Base-by-base conservation (phyloP, 2,797 vertebrate species). In the Emydoidea blandingii region DNA sequence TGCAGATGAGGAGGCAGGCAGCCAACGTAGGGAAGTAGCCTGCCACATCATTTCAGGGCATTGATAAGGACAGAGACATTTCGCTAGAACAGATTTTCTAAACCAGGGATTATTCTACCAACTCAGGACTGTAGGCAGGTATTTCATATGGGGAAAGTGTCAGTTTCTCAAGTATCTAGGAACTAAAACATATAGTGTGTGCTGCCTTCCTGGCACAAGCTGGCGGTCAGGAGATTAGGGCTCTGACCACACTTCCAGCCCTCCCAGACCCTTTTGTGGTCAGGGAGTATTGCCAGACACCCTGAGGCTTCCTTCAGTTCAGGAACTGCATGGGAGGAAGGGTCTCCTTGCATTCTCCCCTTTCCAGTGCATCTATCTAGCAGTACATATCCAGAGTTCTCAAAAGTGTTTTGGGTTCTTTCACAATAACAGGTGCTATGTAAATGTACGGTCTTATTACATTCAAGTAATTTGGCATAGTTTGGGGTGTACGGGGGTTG, bases 251-350 rank as follows among this genome's bases (percentile, higher is more conserved):
- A 79, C 49, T 86, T 89, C 49, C 76, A 92, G 85, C 47, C 79
- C 41, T 34, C 79, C 47, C 65, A 85, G 18, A 29, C 2, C 41
- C 25, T 9, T 78, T 18, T 10, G 44, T 78, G 27, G 44, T 78
- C 44, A 78, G 37, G 25, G 21, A 25, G 7, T 15, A 6, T 81
- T 18, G 31, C 49, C 91, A 2, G 0, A 27, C 92, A 53, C 52
- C 54, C 23, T 2, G 2, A 47, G 9, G 0, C 50, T 88, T 59
- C 37, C 68, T 53, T 86, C 0, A 0, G 3, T 4, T 37, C 0
- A 1, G 5, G 21, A 3, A 14, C 4, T 21, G 5, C 12, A 0
- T 0, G 0, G 25, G 15, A 9, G 15, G 27, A 78, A 49, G n/a
- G 65, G 19, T 72, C 9, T 68, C 34, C 34, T 10, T 76, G 11